These are phyloP conservation scores for Vidua macroura DNA, from an alignment of 2,113 vertebrate genomes.

Conservation along the genomic window DNA sequence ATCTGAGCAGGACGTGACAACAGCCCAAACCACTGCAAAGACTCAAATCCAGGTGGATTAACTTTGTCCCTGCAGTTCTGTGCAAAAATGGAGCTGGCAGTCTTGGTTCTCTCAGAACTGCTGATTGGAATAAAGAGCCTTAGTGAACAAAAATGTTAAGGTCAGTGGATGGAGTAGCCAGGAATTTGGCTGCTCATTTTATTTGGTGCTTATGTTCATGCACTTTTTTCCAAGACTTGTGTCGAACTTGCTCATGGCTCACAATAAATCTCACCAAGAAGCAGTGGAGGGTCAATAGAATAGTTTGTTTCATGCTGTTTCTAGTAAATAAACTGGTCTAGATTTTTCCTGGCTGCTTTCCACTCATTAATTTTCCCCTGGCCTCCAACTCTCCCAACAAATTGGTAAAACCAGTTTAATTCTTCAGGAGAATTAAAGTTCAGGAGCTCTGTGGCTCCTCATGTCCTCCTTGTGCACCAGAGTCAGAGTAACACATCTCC, in stretches of 20 bases:
- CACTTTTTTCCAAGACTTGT: constrained; percentile 29
- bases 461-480: background rate
- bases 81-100: constrained; percentile 8
- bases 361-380: constrained; percentile 44
- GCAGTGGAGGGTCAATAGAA: constrained; percentile 22
- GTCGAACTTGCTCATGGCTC: constrained; percentile 6
- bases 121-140: constrained; percentile 41
- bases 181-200: constrained; percentile 57
- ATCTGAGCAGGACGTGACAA: background rate
- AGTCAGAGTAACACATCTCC: background rate
- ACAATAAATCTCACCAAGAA: constrained; percentile 61
- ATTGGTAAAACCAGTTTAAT: background rate
- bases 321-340: constrained; percentile 54
- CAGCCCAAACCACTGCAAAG: background rate
- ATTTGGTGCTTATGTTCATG: constrained; percentile 33
- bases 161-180: constrained; percentile 3
- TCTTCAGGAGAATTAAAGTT: background rate
- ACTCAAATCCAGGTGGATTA: constrained; percentile 13
- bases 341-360: constrained; percentile 60
- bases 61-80: background rate
- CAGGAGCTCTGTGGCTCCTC: background rate
- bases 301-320: constrained; percentile 52
- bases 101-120: background rate
- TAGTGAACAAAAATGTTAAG: constrained; percentile 30
- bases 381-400: background rate